Percentiles rank a stretch among this genome's conserved stretches.
Evolutionary conservation across 2,797 vertebrate species (phyloP).

Genomic region (Sphaeramia orbicularis): DNA sequence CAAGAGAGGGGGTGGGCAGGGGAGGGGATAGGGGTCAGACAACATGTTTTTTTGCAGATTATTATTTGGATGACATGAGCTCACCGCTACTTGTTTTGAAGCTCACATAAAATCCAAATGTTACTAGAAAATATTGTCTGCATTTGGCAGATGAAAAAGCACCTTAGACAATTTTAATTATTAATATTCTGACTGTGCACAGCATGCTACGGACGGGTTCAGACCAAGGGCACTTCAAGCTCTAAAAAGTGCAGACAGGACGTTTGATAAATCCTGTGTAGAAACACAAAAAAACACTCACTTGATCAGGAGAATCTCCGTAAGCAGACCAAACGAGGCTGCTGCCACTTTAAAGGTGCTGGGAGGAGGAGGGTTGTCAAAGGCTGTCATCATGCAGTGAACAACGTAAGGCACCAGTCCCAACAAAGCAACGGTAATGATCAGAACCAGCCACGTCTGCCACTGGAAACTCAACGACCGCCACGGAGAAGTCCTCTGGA

Average conservation of each 20-base stretch:
- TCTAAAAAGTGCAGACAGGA: slow-evolving; percentile 13
- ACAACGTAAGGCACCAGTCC: slow-evolving; percentile 69
- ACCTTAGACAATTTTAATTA: slow-evolving; percentile 5
- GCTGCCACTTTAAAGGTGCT: slow-evolving; percentile 69
- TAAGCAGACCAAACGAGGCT: slow-evolving; percentile 60
- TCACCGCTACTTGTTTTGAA: slow-evolving; percentile 46
- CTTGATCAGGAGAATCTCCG: slow-evolving; percentile 77
- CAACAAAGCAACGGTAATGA: slow-evolving; percentile 17
- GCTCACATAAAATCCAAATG: slow-evolving; percentile 42
- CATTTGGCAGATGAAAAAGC: slow-evolving; percentile 40
- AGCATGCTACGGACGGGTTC: slow-evolving; percentile 3
- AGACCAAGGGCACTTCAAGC: slow-evolving; percentile 23
- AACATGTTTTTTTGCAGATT: slow-evolving; percentile 60
- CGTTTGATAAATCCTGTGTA: slow-evolving; percentile 1
- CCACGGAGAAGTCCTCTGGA: slow-evolving; percentile 75
- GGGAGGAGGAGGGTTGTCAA: slow-evolving; percentile 67
- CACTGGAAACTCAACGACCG: slow-evolving; percentile 62
- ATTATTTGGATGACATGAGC: slow-evolving; percentile 55
- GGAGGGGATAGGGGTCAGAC: slow-evolving; percentile 31
- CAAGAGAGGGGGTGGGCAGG: slow-evolving; percentile 19
- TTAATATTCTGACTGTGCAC: slow-evolving; percentile 26
- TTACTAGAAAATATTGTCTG: slow-evolving; percentile 34
- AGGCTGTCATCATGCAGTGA: slow-evolving; percentile 61
- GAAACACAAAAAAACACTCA: slow-evolving; percentile 55
- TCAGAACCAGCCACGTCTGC: slow-evolving; percentile 66